Conservation (phyloP, 2,113 vertebrate species). For the Odontesthes bonariensis region DNA sequence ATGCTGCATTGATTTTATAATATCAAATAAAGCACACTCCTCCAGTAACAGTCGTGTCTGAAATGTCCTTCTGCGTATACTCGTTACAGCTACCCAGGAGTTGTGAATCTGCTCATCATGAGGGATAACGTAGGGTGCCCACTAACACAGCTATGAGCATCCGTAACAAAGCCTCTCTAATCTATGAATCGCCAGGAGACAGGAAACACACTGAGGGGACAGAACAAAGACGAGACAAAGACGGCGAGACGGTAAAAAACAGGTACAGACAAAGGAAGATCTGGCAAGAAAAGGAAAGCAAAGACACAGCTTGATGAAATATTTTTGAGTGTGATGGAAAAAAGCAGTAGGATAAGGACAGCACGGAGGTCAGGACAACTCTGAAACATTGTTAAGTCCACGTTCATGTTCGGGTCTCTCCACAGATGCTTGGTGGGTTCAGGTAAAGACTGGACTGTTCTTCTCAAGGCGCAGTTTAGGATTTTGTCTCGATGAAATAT, state of each 20-base stretch:
- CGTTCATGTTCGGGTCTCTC: too few relatives aligned
- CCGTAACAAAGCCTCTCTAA: slow-evolving; percentile 50
- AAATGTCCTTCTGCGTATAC: slow-evolving; percentile 19
- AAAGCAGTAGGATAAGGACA: background rate
- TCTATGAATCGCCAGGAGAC: slow-evolving; percentile 18
- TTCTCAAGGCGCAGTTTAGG: too few relatives aligned
- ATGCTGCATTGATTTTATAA: too few relatives aligned
- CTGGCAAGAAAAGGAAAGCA: background rate
- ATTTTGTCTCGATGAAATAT: too few relatives aligned
- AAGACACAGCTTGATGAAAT: background rate
- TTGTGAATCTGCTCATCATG: slow-evolving; percentile 27
- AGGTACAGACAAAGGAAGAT: background rate
- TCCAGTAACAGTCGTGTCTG: background rate
- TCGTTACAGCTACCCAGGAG: slow-evolving; percentile 20
- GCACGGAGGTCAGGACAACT: slow-evolving; percentile 3
- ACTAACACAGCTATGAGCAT: slow-evolving; percentile 22
- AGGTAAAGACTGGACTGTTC: too few relatives aligned
- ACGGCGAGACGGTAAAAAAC: background rate
- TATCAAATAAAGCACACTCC: background rate
- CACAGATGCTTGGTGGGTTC: too few relatives aligned
- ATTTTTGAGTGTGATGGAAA: background rate
- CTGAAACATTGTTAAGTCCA: background rate
- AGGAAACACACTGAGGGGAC: background rate
- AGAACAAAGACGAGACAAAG: slow-evolving; percentile 5
- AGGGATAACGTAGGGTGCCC: slow-evolving; percentile 38